A percentile compares a stretch with the other conserved stretches of the same genome.
Evolutionary conservation across 2,888 invertebrate species (phyloP).

Genomic region (Chesias legatella): DNA sequence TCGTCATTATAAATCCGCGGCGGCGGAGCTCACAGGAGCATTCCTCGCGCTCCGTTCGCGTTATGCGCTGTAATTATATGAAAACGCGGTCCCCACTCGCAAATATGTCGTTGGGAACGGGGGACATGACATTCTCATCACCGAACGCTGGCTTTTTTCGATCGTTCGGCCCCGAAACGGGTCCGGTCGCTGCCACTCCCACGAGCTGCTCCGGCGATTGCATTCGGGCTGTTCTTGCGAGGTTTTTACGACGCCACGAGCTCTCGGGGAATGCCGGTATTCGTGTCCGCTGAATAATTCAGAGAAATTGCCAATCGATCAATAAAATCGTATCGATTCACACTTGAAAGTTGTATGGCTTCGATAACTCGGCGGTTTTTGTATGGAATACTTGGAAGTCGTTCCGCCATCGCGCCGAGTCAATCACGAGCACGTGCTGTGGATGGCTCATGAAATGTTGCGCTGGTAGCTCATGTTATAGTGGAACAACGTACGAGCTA

Average conservation of each 20-base stretch:
- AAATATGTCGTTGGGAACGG: constrained; percentile 78
- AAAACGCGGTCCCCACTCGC: constrained; percentile 74
- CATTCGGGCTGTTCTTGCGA: constrained; percentile 53
- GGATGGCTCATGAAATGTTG: constrained; percentile 51
- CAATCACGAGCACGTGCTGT: constrained; percentile 66
- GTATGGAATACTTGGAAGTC: constrained; percentile 69
- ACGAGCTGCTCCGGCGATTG: constrained; percentile 56
- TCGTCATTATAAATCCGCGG: constrained; percentile 75
- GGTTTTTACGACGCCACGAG: constrained; percentile 71
- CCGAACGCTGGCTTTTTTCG: constrained; percentile 69
- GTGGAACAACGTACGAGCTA: constrained; percentile 40
- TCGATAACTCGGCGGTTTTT: constrained; percentile 68
- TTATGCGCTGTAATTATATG: constrained; percentile 78
- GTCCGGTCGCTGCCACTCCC: constrained; percentile 60
- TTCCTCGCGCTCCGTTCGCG: constrained; percentile 69
- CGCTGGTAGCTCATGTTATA: constrained; percentile 51
- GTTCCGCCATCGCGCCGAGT: constrained; percentile 64
- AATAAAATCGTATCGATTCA: constrained; percentile 79
- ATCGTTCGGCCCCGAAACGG: constrained; percentile 52
- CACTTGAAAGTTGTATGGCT: constrained; percentile 72
- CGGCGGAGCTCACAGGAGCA: constrained; percentile 75
- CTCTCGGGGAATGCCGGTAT: constrained; percentile 64
- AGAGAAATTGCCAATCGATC: constrained; percentile 75
- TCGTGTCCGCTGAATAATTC: constrained; percentile 77
- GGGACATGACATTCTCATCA: constrained; percentile 80